Evolutionary conservation across 1,140 invertebrate species (phyloP).

Genomic region (Bathynomus jamesi): DNA sequence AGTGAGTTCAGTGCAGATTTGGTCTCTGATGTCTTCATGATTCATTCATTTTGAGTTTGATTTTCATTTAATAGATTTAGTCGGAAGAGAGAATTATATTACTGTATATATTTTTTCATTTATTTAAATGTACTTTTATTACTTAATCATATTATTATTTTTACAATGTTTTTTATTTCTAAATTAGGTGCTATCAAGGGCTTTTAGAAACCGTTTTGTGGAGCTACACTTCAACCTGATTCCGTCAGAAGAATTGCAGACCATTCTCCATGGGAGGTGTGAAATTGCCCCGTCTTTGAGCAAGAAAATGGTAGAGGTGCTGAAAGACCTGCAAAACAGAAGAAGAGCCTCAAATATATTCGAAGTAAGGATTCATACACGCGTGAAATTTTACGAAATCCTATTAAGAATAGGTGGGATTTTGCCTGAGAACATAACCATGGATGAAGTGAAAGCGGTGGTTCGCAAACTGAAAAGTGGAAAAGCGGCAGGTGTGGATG

Average conservation of each 20-base stretch:
- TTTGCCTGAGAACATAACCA: too few relatives aligned
- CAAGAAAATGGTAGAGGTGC: constrained; percentile 84
- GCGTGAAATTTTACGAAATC: too few relatives aligned
- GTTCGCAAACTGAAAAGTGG: too few relatives aligned
- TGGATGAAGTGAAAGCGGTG: too few relatives aligned
- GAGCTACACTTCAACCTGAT: constrained; percentile 96
- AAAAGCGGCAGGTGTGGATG: too few relatives aligned
- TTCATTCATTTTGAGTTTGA: constrained; percentile 15
- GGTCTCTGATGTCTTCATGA: too few relatives aligned
- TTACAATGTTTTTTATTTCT: background rate
- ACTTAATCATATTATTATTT: too few relatives aligned
- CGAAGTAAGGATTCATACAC: too few relatives aligned
- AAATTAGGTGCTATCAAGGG: constrained; percentile 71
- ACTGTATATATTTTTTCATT: background rate
- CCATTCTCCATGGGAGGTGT: constrained; percentile 83
- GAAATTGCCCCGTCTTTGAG: constrained; percentile 77
- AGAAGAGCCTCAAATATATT: constrained; percentile 78
- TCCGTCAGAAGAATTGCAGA: constrained; percentile 75
- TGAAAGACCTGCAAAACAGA: constrained; percentile 79
- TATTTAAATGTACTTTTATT: too few relatives aligned
- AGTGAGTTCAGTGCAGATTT: too few relatives aligned
- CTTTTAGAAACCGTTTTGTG: constrained; percentile 95
- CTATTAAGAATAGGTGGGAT: too few relatives aligned
- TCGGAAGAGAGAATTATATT: background rate
- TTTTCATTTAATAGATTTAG: constrained; percentile 3